Evolutionary conservation across 2,797 vertebrate genomes (phyloP), one percentile per base, ranked within the genome.

Genomic region (Lithobates pipiens): DNA sequence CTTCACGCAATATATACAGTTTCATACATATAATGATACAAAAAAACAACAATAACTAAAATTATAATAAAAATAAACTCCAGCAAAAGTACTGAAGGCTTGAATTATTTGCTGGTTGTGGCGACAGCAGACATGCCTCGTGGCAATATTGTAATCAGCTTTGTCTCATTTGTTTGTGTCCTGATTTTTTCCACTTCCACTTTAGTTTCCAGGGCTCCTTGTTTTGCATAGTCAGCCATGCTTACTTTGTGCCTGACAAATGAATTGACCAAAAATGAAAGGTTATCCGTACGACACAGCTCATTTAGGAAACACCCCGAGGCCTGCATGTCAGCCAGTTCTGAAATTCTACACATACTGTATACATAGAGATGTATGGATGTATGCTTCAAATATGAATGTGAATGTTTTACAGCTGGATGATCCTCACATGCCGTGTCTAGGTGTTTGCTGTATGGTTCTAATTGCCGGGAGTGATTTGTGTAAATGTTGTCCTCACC

Each of bases 271-370:
- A 83, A 75, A 63, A 80, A 78, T 63, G 70, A 68, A 87, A 79
- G 81, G 85, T 83, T 83, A 78, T 18, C 23, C 34, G 85, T 57
- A 74, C 61, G 85, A 83, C 61, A 83, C 85, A 83, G 81, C 80
- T 83, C 85, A 87, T 87, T 87, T 87, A 83, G 76, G 63, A 83
- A n/a, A 67, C 36, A 69, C 70, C 85, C 79, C 21, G 46, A 65
- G 80, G 86, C 81, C 57, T 63, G 9, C 10, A 79, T 85, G 77
- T 29, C 71, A 85, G 73, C n/a, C 32, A 76, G 70, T 70, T 73
- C 50, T 63, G 61, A 76, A 68, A 68, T 83, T 85, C 25, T 79
- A 50, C 27, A 85, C 68, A 85, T 74, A 39, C 57, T 72, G 54
- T 65, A 25, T 39, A 69, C 29, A 36, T 61, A n/a, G 39, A 72